phyloP scores from a whole-genome alignment of 2,888 invertebrate genomes.

The Terebella lapidaria region DNA sequence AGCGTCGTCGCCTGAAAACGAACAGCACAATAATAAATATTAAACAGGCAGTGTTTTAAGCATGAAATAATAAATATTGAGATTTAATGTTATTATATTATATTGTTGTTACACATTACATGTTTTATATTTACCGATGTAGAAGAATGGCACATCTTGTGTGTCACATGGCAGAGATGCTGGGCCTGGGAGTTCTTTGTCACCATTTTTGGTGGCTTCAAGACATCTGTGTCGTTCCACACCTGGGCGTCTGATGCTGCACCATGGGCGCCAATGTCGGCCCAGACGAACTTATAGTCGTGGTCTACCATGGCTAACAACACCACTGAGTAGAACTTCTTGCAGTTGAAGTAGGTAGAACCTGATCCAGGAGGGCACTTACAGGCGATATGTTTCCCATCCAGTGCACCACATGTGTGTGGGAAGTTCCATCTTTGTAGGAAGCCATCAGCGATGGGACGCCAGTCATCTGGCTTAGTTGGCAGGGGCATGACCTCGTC shows the following conservation, averaged over 20 bases:
- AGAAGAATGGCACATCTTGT: conserved; percentile 14
- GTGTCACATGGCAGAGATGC: neutral
- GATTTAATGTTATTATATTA: no score
- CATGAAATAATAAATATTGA: no score
- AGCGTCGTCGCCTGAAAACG: no score
- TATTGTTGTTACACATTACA: no score
- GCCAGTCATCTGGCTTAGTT: conserved; percentile 20
- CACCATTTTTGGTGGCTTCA: neutral
- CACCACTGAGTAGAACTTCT: neutral
- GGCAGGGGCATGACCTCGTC: conserved; percentile 13
- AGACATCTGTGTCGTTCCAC: neutral
- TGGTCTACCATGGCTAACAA: neutral
- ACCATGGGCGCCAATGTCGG: neutral
- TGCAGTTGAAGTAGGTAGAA: neutral
- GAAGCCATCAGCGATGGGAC: conserved; percentile 1
- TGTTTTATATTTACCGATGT: conserved; percentile 17
- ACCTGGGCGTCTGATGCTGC: neutral
- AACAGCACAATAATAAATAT: no score
- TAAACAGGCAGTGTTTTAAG: no score
- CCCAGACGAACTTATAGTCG: neutral
- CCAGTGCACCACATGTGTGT: conserved; percentile 11
- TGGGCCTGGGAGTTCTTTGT: neutral
- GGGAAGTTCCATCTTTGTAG: conserved; percentile 11
- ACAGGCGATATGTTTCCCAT: conserved; percentile 10
- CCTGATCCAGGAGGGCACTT: neutral